Evolutionary conservation across 2,888 invertebrate genomes (phyloP).

Genomic region (Stenodera caucasica): DNA sequence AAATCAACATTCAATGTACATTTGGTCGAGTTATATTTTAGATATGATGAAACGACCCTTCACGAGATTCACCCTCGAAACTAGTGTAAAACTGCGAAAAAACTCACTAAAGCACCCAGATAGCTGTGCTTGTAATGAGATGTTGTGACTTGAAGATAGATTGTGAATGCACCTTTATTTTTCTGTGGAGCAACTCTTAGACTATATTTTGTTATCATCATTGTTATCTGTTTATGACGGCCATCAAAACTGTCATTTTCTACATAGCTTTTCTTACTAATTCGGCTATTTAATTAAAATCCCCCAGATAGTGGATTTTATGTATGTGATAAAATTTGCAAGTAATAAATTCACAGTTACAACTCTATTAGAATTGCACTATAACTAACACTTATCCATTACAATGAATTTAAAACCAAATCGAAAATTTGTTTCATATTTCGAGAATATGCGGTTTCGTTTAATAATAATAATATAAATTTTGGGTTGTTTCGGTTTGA

Average conservation of each 20-base stretch:
- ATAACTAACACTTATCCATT: not conserved
- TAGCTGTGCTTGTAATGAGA: too few species aligned
- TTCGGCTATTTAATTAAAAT: conserved; percentile 23
- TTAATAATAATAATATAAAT: too few species aligned
- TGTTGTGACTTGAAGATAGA: too few species aligned
- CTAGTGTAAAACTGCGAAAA: too few species aligned
- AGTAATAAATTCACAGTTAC: conserved; percentile 22
- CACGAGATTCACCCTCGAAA: too few species aligned
- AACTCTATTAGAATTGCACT: conserved; percentile 9
- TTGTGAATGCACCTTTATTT: conserved; percentile 4
- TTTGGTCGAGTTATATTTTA: too few species aligned
- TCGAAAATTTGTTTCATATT: too few species aligned
- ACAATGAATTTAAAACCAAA: too few species aligned
- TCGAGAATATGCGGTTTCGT: too few species aligned
- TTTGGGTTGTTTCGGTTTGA: not conserved
- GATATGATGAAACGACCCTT: too few species aligned
- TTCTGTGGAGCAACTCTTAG: not conserved
- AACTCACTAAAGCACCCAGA: too few species aligned
- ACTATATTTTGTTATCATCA: conserved; percentile 9
- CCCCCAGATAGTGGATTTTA: conserved; percentile 19
- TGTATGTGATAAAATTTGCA: conserved; percentile 25
- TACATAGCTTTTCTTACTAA: conserved; percentile 20
- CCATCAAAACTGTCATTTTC: conserved; percentile 17
- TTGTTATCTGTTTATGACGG: conserved; percentile 22
- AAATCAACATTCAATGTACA: too few species aligned